Conservation (phyloP, 2,888 invertebrate species). For the Pristionchus mayeri region DNA sequence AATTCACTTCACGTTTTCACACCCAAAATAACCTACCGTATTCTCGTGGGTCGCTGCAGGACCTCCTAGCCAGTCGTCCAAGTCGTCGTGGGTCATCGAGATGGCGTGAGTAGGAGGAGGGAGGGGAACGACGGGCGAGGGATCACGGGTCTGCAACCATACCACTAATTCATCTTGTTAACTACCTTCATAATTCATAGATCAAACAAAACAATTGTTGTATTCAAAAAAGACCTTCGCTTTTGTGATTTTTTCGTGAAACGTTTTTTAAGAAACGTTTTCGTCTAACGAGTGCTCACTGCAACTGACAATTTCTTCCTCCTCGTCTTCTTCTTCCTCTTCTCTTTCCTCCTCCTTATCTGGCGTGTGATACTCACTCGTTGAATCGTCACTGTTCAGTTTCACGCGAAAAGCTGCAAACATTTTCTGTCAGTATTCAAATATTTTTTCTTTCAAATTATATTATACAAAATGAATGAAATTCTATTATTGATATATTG, state of each 20-base stretch:
- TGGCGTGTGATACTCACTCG: conserved; percentile 52
- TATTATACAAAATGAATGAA: not conserved
- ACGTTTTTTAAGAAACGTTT: no score
- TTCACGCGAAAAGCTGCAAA: conserved; percentile 50
- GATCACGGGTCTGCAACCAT: not conserved
- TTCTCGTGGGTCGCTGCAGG: not conserved
- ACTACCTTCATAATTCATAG: no score
- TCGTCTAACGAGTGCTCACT: not conserved
- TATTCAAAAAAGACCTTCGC: no score
- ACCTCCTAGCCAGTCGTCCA: conserved; percentile 47
- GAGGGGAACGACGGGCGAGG: conserved; percentile 24
- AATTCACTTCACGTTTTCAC: no score
- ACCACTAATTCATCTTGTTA: no score
- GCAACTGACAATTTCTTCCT: conserved; percentile 11
- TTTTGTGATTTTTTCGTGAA: not conserved
- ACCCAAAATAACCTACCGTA: conserved; percentile 8
- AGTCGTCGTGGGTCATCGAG: conserved; percentile 36
- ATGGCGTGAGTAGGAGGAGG: conserved; percentile 6
- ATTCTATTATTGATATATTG: no score
- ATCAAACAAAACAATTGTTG: no score
- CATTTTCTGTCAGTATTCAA: not conserved
- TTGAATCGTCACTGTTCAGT: conserved; percentile 50
- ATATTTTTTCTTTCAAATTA: not conserved
- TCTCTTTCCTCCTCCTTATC: conserved; percentile 50
- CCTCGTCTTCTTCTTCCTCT: conserved; percentile 1